Evolutionary conservation across 2,797 vertebrate genomes (phyloP), one percentile per base, ranked within the genome.

Genomic region (Acanthurus leucopareius): DNA sequence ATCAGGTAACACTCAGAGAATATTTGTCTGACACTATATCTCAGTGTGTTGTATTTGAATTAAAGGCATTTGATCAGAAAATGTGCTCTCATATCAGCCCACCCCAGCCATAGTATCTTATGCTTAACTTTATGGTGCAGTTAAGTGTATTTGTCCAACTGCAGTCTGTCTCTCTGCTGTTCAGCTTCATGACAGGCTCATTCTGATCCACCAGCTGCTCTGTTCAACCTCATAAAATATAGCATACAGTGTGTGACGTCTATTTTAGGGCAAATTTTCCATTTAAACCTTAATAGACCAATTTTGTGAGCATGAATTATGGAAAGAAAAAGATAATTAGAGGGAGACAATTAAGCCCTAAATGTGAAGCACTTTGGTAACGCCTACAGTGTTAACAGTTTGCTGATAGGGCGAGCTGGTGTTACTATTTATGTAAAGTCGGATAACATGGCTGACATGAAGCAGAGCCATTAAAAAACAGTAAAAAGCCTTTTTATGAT

Each of bases 231-330:
- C 4, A 19, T n/a, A 38, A 20, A 64, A 69, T 53, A 28, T 17
- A 9, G n/a, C 11, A 25, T 17, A 6, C 6, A 25, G 1, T 15
- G 6, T 69, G 7, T 15, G 3, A 19, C 35, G 3, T 63, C 16
- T 74, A 38, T 38, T 59, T 73, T 11, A 15, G 67, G 44, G 11
- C 4, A 0, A 19, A 42, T 63, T 14, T 28, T 35, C 44, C 2
- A 25, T 56, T 52, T 59, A n/a, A 73, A 40, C 3, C 14, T n/a
- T 66, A 69, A 51, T 52, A 19, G 68, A 15, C 17, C 11, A 73
- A 45, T 80, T 63, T 77, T n/a, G 59, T 69, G 28, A 5, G 20
- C 17, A 47, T 67, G 28, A 76, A 61, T 66, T 35, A 73, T 63
- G 42, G 44, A 42, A 64, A 49, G 44, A 76, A 38, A 40, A 44